Base-by-base conservation (phyloP, 2,888 invertebrate species). In the Macaria liturata region DNA sequence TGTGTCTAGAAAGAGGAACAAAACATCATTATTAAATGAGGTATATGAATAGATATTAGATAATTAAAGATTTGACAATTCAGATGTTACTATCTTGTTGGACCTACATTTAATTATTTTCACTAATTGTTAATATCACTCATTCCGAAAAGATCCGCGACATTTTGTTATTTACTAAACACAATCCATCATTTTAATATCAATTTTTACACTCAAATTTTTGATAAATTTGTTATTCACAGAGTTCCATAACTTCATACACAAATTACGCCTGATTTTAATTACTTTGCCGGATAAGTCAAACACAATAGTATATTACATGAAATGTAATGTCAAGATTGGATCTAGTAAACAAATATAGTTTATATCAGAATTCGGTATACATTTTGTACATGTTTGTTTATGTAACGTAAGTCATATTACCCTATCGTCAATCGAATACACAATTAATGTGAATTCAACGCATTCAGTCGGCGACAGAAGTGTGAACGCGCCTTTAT, bases 361-460 rank as follows among this genome's bases (percentile, higher is more conserved):
- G 45, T 49, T 39, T 49, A 31, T 49, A 71, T 71, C 71, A 69
- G 71, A 59, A 69, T 76, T 78, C 71, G 63, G 74, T 75, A 72
- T 72, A 75, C 65, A 67, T 69, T 76, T 84, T 84, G 84, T 87
- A 86, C 85, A 81, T 73, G 72, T 71, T 71, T 75, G 74, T 65
- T 78, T 74, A 70, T 75, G 71, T 80, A 78, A 75, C 66, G 48
- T 68, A 72, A 46, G 51, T 52, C 51, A 47, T 60, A 71, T 74
- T 80, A 84, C 67, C 66, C 83, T 84, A 86, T 84, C 85, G 83
- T 81, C 83, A 78, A 71, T 67, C 69, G 67, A 40, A 72, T 65
- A 66, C 76, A 75, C 78, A 76, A 76, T 72, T 62, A 68, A 68
- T 70, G 74, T 68, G 72, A 72, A 66, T 66, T 65, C 68, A 56